Evolutionary conservation across 2,888 invertebrate species (phyloP).

Genomic region (Lithophane semibrunnea): DNA sequence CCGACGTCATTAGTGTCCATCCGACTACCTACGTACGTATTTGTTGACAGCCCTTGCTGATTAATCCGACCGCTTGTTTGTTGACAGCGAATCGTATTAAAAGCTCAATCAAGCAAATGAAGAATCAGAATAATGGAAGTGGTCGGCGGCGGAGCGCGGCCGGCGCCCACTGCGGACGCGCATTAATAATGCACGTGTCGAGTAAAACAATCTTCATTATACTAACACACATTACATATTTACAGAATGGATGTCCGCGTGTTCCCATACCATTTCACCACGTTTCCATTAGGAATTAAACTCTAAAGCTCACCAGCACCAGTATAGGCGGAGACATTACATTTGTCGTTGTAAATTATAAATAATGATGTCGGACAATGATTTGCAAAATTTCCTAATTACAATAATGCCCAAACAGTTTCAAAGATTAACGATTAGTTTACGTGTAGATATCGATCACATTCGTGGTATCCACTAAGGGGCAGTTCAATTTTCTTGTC

Average conservation of each 20-base stretch:
- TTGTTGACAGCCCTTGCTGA: slow-evolving; percentile 86
- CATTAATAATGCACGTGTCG: slow-evolving; percentile 89
- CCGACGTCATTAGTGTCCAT: slow-evolving; percentile 82
- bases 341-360: slow-evolving; percentile 77
- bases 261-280: slow-evolving; percentile 73
- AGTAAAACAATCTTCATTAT: slow-evolving; percentile 90
- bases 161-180: slow-evolving; percentile 87
- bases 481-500: slow-evolving; percentile 71
- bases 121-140: slow-evolving; percentile 90
- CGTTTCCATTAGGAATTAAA: slow-evolving; percentile 79
- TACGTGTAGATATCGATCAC: slow-evolving; percentile 72
- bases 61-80: slow-evolving; percentile 85
- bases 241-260: slow-evolving; percentile 73
- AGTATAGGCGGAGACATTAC: slow-evolving; percentile 61
- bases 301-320: slow-evolving; percentile 64
- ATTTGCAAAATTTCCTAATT: slow-evolving; percentile 86
- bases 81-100: slow-evolving; percentile 89
- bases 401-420: slow-evolving; percentile 74
- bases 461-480: slow-evolving; percentile 54
- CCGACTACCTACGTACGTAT: slow-evolving; percentile 71
- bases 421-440: slow-evolving; percentile 60
- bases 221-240: slow-evolving; percentile 86
- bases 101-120: slow-evolving; percentile 91
- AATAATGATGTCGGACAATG: slow-evolving; percentile 83
- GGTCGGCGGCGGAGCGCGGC: slow-evolving; percentile 70